phyloP scores from a whole-genome alignment of 2,797 vertebrate genomes.

The Myripristis jacobus region DNA sequence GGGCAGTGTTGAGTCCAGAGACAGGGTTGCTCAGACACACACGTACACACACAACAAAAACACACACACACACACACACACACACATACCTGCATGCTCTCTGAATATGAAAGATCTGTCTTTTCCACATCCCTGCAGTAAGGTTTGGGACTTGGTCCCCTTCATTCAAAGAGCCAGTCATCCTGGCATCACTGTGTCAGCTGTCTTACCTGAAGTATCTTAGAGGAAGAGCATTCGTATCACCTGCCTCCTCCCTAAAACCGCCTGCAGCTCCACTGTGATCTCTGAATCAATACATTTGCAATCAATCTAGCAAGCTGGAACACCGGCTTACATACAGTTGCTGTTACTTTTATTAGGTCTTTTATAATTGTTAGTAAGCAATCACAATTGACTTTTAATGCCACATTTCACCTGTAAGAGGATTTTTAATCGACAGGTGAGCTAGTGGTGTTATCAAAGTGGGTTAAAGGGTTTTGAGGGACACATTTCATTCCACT shows the following conservation, averaged over 20 bases:
- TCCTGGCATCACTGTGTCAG: not conserved
- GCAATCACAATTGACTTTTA: not conserved
- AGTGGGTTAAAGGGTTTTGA: not conserved
- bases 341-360: not conserved
- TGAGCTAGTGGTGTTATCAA: not conserved
- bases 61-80: constrained; percentile 18
- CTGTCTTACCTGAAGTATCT: not conserved
- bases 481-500: not conserved
- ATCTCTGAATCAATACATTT: not conserved
- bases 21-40: constrained; percentile 29
- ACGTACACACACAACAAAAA: constrained; percentile 42
- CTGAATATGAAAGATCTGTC: constrained; percentile 20
- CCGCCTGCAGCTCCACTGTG: not conserved
- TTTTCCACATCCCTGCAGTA: constrained; percentile 16
- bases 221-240: not conserved
- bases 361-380: not conserved
- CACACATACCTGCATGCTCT: constrained; percentile 27
- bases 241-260: constrained; percentile 7
- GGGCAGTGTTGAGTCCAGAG: constrained; percentile 79
- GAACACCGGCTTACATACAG: not conserved
- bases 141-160: not conserved
- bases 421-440: not conserved
- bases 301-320: not conserved
- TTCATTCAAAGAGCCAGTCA: constrained; percentile 5
- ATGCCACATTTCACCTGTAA: not conserved